These are phyloP conservation scores for Pseudoatta argentina DNA, from an alignment of 1,140 invertebrate genomes.

Conservation along the genomic window DNA sequence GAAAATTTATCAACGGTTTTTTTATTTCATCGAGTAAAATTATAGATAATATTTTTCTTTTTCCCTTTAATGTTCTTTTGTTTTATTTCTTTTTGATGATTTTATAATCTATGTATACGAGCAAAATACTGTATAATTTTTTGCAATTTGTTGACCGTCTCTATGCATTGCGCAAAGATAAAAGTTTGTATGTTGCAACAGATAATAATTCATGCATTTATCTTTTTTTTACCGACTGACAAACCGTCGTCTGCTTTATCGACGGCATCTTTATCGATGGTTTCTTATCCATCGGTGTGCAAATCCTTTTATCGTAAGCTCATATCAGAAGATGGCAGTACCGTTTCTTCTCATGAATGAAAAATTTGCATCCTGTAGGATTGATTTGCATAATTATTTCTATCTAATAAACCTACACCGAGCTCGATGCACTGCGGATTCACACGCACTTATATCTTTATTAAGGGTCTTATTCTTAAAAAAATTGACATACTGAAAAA, in stretches of 20 bases:
- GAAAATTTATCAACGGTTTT: not conserved
- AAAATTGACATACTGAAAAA: too few relatives aligned
- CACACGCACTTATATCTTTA: too few relatives aligned
- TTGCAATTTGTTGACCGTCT: not conserved
- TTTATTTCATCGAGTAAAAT: not conserved
- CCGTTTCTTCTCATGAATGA: not conserved
- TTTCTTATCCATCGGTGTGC: slow-evolving; percentile 13
- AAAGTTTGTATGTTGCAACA: not conserved
- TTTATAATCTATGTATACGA: not conserved
- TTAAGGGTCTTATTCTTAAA: too few relatives aligned
- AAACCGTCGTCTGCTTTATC: slow-evolving; percentile 39
- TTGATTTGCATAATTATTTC: too few relatives aligned
- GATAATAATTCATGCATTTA: slow-evolving; percentile 16
- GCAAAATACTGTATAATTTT: not conserved
- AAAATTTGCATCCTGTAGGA: too few relatives aligned
- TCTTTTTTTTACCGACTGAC: slow-evolving; percentile 43
- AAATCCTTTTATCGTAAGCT: not conserved
- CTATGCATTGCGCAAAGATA: not conserved
- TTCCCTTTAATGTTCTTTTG: not conserved
- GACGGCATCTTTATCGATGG: slow-evolving; percentile 17
- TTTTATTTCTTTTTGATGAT: not conserved
- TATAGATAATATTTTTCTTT: not conserved
- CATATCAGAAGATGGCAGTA: slow-evolving; percentile 57
- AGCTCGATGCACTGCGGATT: too few relatives aligned
- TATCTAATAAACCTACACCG: too few relatives aligned